Evolutionary conservation across 2,797 vertebrate species (phyloP), one percentile per base, ranked within the genome.

Genomic region (Brotula barbata): DNA sequence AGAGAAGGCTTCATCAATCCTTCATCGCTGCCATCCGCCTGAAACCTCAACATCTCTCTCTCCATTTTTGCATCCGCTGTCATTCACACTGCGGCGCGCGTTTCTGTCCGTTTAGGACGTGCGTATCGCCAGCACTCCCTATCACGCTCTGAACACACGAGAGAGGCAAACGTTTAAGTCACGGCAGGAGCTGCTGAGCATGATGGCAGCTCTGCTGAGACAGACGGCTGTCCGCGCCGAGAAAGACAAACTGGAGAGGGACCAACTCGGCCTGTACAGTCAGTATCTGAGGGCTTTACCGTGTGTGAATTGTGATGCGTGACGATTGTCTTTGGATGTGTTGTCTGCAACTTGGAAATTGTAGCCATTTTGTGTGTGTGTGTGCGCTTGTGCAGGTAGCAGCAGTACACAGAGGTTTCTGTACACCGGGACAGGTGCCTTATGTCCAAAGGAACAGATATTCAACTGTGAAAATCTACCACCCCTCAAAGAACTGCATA

Each of bases 131-230:
- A 84, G 86, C 56, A 92, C 88, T 2, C 91, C 92, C 2, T 92
- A 92, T 75, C 91, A 93, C 1, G 64, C 84, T 25, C 78, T 94
- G 36, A 87, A 56, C 69, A 71, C 75, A 0, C 33, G 19, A 0
- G 91, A 95, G 66, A 87, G 89, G 40, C 89, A 93, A 58, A 68
- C 48, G 0, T 88, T 87, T 20, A 77, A 85, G 21, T 56, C 68
- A 12, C 87, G 91, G 4, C 81, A 56, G 47, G 77, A 85, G 43
- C 74, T 95, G 48, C 84, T 95, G 37, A 85, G 78, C 3, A 63
- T 78, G 61, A 87, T 96, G 88, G 89, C 79, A 22, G 46, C 87
- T n/a, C 80, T 86, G 19, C 81, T 93, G 55, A 90, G 91, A 23
- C 42, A 61, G 0, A 71, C 83, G 0, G 81, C 75, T 6, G 15